A percentile compares a stretch with the other conserved stretches of the same genome.
These are phyloP conservation scores for Geodia barretti DNA, from an alignment of 37 sponge, comb jelly and placozoan species.

Conservation along the genomic window DNA sequence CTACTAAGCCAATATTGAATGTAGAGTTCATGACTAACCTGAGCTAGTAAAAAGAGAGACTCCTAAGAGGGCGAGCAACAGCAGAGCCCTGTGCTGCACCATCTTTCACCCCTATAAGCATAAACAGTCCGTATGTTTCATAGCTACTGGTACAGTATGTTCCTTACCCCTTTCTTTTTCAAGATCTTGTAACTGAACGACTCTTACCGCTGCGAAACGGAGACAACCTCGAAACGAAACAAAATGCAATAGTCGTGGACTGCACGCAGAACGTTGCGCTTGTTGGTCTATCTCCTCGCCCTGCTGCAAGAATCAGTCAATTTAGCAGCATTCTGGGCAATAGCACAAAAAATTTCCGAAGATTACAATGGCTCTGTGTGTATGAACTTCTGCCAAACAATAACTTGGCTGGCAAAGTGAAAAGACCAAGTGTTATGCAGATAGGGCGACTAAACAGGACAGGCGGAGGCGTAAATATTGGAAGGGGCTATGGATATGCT, in stretches of 20 bases:
- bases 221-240: too few species aligned
- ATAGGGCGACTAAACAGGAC: background rate
- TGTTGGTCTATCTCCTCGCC: too few species aligned
- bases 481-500: background rate
- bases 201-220: too few species aligned
- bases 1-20: too few species aligned
- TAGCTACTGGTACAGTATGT: background rate
- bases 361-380: background rate
- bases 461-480: background rate
- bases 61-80: constrained; percentile 52
- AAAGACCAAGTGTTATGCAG: background rate
- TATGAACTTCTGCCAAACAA: background rate
- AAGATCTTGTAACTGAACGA: too few species aligned
- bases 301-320: too few species aligned
- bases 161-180: too few species aligned
- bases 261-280: too few species aligned
- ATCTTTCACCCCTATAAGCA: constrained; percentile 12
- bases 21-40: too few species aligned
- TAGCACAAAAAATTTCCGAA: too few species aligned
- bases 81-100: constrained; percentile 27
- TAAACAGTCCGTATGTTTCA: background rate
- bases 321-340: too few species aligned
- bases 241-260: too few species aligned
- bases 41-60: background rate
- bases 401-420: background rate